These are phyloP conservation scores for Dolichoris vasculosae DNA, from an alignment of 1,140 invertebrate genomes.

Conservation along the genomic window DNA sequence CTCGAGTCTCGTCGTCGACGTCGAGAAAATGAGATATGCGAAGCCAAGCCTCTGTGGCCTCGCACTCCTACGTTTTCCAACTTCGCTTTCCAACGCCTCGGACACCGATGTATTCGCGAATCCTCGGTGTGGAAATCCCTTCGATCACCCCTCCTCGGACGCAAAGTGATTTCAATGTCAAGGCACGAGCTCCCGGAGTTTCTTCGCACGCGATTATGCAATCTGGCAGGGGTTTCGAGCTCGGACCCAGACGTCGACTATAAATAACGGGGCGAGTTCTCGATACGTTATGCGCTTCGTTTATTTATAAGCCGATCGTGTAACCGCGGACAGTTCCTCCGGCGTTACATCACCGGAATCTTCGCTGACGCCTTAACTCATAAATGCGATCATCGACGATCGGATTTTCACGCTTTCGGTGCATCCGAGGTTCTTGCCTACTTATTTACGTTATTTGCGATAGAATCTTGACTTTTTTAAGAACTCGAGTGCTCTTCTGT, in stretches of 20 bases:
- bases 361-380: neutral
- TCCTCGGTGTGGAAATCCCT: neutral
- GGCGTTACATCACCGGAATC: neutral
- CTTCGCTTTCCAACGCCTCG: too few relatives aligned
- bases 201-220: neutral
- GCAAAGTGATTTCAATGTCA: constrained; percentile 35
- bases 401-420: too few relatives aligned
- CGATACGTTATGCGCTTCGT: neutral
- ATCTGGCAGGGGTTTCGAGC: neutral
- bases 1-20: neutral
- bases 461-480: too few relatives aligned
- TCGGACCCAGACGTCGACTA: neutral
- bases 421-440: too few relatives aligned
- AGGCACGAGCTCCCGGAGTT: neutral
- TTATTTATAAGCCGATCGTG: neutral
- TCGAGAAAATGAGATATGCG: neutral
- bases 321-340: neutral
- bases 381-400: neutral
- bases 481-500: neutral
- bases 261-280: neutral
- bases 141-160: neutral
- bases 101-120: neutral
- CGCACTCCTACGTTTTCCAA: neutral
- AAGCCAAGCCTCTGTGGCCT: constrained; percentile 18
- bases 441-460: too few relatives aligned